phyloP scores from a whole-genome alignment of 92 coral and sea anemone species.

The Galaxea fascicularis region DNA sequence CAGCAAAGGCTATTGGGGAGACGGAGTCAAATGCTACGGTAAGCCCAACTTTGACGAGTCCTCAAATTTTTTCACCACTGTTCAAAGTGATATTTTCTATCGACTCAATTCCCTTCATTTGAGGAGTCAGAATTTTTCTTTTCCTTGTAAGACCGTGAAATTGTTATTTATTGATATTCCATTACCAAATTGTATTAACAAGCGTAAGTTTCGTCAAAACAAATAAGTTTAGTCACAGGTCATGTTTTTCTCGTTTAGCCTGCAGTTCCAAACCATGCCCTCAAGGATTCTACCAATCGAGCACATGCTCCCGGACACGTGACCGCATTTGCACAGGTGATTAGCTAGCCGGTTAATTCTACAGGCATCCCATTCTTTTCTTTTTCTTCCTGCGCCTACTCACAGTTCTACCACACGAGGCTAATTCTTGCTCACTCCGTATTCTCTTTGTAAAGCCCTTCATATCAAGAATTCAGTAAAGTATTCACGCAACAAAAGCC shows the following conservation, averaged over 20 bases:
- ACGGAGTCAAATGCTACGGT: constrained; percentile 74
- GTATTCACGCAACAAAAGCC: too few species aligned
- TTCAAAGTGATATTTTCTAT: neutral
- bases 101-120: too few species aligned
- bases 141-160: too few species aligned
- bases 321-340: constrained; percentile 82
- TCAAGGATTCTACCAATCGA: constrained; percentile 68
- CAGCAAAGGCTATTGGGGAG: constrained; percentile 73
- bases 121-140: too few species aligned
- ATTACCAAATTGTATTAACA: too few species aligned
- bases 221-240: neutral
- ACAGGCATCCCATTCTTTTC: neutral
- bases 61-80: neutral
- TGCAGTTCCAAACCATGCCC: constrained; percentile 73
- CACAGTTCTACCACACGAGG: too few species aligned
- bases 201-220: neutral
- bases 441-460: too few species aligned
- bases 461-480: too few species aligned
- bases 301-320: constrained; percentile 65
- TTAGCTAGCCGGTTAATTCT: neutral
- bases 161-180: too few species aligned
- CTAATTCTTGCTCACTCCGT: too few species aligned
- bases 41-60: neutral
- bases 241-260: constrained; percentile 19
- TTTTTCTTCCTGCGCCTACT: too few species aligned